Evolutionary conservation across 2,888 invertebrate genomes (phyloP), one percentile per base, ranked within the genome.

Genomic region (Dascillus cervinus): DNA sequence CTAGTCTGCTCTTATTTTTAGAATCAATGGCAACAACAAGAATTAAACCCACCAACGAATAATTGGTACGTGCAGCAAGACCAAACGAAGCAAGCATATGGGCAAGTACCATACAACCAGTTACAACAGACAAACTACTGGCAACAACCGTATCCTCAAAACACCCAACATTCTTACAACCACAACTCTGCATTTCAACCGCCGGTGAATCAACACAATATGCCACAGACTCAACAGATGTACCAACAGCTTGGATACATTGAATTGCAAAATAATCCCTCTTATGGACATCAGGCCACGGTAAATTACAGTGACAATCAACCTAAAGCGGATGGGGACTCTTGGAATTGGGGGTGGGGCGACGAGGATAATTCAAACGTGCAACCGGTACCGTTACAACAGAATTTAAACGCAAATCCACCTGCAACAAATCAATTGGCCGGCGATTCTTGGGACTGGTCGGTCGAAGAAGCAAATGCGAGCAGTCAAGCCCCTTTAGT

Each of bases 291-390:
- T 4, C 13, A 14, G 11, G 30, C 19, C 32, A 39, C 30, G 22
- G 30, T 25, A 26, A 39, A 30, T 35, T 35, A 22, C 43, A 29
- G 49, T 55, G 29, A 68, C 65, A 49, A 60, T 49, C 32, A 69
- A 65, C 32, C 35, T 2, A 43, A 40, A 22, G 41, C 44, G 13
- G 49, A 55, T 22, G 50, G 50, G 4, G 63, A 64, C 44, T 47
- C 57, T 26, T 75, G 74, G 74, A 71, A 71, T 49, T 75, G 75
- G 76, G 72, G 71, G 2, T 75, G 75, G 76, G 76, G 74, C 8
- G 76, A 77, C 37, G 64, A 65, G 40, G 58, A 64, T 29, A 62
- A 63, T 34, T 60, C 60, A 3, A 64, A 63, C 41, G 38, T 51
- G 22, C 57, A 59, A 43, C 35, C 39, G 11, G n/a, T 34, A 22